Evolutionary conservation across 2,113 vertebrate species (phyloP).

Genomic region (Grantiella picta): DNA sequence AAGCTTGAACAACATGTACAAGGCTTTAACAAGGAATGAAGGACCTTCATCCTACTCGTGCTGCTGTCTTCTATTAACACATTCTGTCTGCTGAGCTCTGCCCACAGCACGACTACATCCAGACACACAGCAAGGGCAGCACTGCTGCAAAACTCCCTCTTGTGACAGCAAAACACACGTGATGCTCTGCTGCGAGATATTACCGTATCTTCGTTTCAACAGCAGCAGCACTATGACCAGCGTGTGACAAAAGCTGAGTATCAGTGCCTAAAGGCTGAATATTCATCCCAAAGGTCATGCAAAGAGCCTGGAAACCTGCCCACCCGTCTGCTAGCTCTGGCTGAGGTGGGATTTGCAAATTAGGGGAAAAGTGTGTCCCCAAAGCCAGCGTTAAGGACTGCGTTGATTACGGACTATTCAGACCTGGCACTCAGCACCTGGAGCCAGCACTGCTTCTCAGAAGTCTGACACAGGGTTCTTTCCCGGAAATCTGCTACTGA

Average conservation of each 20-base stretch:
- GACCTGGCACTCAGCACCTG: neutral
- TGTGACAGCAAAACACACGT: neutral
- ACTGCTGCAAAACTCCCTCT: neutral
- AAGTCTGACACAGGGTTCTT: constrained; percentile 11
- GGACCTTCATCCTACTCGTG: neutral
- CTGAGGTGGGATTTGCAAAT: neutral
- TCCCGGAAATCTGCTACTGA: constrained; percentile 40
- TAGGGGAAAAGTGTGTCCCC: neutral
- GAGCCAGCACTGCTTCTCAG: neutral
- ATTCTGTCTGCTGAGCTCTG: neutral
- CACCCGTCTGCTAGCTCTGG: neutral
- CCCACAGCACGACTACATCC: neutral
- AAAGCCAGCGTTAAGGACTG: neutral
- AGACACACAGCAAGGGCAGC: neutral
- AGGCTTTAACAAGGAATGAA: neutral
- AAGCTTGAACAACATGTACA: neutral
- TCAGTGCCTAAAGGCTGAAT: neutral
- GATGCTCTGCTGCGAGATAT: neutral
- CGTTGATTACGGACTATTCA: neutral
- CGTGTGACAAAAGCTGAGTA: rapidly evolving
- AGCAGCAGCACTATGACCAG: neutral
- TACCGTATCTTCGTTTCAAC: neutral
- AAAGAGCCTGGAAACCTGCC: neutral
- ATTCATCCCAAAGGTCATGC: neutral
- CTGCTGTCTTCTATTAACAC: neutral